These are phyloP conservation scores for Oceanodroma tethys DNA, from an alignment of 2,113 vertebrate genomes.

Conservation along the genomic window DNA sequence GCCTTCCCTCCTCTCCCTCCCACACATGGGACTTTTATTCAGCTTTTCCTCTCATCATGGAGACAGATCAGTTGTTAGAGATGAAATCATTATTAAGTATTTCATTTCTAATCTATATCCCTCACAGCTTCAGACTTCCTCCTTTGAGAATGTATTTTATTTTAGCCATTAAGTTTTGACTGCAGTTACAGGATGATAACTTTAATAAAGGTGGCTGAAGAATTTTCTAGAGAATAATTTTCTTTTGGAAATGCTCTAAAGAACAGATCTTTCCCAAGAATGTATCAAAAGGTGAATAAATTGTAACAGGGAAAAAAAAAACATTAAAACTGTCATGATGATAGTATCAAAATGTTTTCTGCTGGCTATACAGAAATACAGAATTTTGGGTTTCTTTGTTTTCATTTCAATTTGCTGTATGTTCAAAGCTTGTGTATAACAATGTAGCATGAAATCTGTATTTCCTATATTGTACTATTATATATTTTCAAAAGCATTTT, in stretches of 20 bases:
- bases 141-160: neutral
- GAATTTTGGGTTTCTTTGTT: neutral
- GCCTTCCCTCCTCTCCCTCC: neutral
- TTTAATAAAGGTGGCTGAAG: neutral
- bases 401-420: neutral
- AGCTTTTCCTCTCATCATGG: neutral
- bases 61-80: neutral
- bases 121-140: neutral
- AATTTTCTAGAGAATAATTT: neutral
- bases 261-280: neutral
- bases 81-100: neutral
- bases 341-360: neutral
- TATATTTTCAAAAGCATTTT: neutral
- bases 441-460: neutral
- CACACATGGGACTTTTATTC: neutral
- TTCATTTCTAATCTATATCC: neutral
- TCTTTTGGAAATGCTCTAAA: neutral
- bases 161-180: neutral
- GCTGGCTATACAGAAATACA: neutral
- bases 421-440: neutral
- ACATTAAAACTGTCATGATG: neutral
- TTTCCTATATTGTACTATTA: neutral
- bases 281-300: neutral
- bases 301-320: neutral
- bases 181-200: neutral